Evolutionary conservation across 2,113 vertebrate species (phyloP).

Genomic region (rat (Rattus norvegicus)): DNA sequence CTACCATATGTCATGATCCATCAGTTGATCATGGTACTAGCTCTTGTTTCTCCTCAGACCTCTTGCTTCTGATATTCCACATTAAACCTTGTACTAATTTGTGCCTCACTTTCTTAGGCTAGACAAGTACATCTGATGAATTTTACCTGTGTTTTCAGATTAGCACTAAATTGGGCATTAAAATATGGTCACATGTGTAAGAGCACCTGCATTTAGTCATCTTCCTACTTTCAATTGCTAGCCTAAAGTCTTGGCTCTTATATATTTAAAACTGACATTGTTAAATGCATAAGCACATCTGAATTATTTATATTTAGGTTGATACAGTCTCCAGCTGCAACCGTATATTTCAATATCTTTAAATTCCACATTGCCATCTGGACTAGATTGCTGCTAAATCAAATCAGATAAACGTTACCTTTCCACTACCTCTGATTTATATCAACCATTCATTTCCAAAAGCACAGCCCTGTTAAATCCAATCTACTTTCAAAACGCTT

Average conservation of each 20-base stretch:
- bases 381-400: conserved; percentile 81
- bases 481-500: conserved; percentile 75
- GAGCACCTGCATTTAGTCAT: conserved; percentile 74
- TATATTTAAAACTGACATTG: conserved; percentile 76
- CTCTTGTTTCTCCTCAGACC: conserved; percentile 68
- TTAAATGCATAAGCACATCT: conserved; percentile 76
- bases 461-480: conserved; percentile 71
- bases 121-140: conserved; percentile 66
- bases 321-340: conserved; percentile 75
- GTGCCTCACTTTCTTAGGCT: conserved; percentile 65
- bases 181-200: conserved; percentile 66
- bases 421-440: conserved; percentile 80
- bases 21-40: not conserved
- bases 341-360: conserved; percentile 80
- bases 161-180: conserved; percentile 78
- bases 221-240: conserved; percentile 73
- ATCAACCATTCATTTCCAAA: conserved; percentile 68
- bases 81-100: conserved; percentile 74
- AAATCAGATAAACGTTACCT: conserved; percentile 84
- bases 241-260: conserved; percentile 73
- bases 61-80: conserved; percentile 50
- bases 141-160: conserved; percentile 66
- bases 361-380: conserved; percentile 78
- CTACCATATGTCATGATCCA: not conserved
- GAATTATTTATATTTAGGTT: conserved; percentile 82